phyloP scores from a whole-genome alignment of 2,113 vertebrate species.

The Aix galericulata region DNA sequence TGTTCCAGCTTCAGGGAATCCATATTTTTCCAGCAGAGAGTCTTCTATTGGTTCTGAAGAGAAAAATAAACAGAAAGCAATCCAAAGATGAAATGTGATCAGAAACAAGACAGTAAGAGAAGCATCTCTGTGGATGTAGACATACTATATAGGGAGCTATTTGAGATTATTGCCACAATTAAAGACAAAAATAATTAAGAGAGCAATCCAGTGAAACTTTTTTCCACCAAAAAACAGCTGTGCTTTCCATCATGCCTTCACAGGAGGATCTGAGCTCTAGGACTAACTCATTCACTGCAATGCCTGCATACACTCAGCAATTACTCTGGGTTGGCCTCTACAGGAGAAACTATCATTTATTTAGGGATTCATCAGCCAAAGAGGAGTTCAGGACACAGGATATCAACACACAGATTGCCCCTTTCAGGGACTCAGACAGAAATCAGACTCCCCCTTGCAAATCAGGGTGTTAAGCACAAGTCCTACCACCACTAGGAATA shows the following conservation, averaged over 20 bases:
- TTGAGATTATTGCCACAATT: neutral
- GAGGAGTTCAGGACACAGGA: neutral
- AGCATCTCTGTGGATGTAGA: neutral
- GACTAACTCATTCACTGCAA: neutral
- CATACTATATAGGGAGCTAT: neutral
- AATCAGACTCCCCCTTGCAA: neutral
- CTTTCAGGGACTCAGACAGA: neutral
- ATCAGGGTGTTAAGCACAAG: neutral
- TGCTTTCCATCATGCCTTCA: neutral
- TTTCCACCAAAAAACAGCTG: neutral
- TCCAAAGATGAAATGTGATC: neutral
- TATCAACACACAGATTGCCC: neutral
- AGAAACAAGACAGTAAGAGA: neutral
- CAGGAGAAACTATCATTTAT: neutral
- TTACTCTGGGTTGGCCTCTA: neutral
- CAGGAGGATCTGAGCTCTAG: neutral
- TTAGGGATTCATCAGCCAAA: neutral
- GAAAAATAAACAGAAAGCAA: neutral
- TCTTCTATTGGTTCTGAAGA: conserved; percentile 67
- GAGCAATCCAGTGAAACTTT: neutral
- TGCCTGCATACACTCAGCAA: neutral
- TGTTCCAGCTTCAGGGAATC: conserved; percentile 81
- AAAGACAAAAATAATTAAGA: neutral
- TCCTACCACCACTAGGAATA: fast-evolving
- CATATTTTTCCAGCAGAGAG: conserved; percentile 75